Evolutionary conservation across 1,140 invertebrate species (phyloP), one percentile per base, ranked within the genome.

Genomic region (Euura saliciscinereae): DNA sequence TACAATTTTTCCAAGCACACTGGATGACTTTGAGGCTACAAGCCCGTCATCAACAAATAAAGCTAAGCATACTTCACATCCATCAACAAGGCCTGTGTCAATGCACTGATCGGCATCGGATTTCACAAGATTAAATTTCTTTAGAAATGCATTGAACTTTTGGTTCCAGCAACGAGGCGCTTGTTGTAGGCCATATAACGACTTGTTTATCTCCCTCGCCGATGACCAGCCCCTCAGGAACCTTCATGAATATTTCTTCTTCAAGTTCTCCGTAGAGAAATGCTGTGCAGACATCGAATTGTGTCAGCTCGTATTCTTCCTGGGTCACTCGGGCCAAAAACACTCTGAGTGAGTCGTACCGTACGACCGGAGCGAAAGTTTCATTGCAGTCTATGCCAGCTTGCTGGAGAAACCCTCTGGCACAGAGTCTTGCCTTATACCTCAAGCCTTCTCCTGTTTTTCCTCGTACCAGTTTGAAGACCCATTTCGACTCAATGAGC

Each of bases 21-120:
- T 13, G 6, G 28, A n/a, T 65, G 74, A 72, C 59, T 75, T 71
- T 11, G 43, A 69, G n/a, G 74, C 74, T 3, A 75, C 28, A 28
- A 28, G 28, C 28, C 28, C 28, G 28, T 28, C 28, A 28, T 28
- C 28, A 28, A 28, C 28, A 46, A 75, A 72, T 45, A 75, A 59
- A n/a, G 74, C 71, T 10, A 75, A 13, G 64, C 44, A 72, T 28
- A 75, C 71, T 6, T 28, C 43, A 4, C 45, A 43, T 46, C 42
- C 3, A 13, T 72, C 64, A n/a, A 72, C 10, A n/a, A 13, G n/a
- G n/a, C 67, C 74, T 28, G 6, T 10, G 70, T 65, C 76, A 2
- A 80, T 43, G 74, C 81, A 82, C 13, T 72, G 73, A 74, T 84
- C 80, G 11, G 73, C 73, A 8, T 66, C 46, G 43, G 66, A 71